Conservation (phyloP, 2,888 invertebrate species). For the Candidula unifasciata region DNA sequence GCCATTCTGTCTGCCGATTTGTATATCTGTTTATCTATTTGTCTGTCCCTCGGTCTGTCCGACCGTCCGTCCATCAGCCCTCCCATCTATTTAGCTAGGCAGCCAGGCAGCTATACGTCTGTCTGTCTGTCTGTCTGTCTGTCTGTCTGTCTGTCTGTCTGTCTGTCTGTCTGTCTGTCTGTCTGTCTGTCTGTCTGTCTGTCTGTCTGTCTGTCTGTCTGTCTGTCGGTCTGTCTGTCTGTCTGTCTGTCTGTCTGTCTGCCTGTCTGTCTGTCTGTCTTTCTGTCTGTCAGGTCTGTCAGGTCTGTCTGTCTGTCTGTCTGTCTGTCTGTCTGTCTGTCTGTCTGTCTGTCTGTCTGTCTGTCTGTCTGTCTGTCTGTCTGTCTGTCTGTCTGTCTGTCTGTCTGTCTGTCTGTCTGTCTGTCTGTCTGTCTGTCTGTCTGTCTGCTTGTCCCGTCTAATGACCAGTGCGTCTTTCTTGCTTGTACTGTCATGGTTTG, state of each 20-base stretch:
- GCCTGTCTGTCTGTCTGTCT: constrained; percentile 43
- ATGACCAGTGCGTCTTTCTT: too few relatives aligned
- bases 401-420: constrained; percentile 43
- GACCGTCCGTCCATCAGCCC: too few relatives aligned
- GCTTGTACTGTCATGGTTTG: too few relatives aligned
- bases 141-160: too few relatives aligned
- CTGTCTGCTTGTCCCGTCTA: constrained; percentile 36
- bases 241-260: constrained; percentile 34
- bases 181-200: constrained; percentile 40
- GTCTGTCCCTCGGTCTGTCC: too few relatives aligned
- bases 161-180: constrained; percentile 15
- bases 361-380: constrained; percentile 41
- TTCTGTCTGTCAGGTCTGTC: constrained; percentile 37
- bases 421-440: constrained; percentile 46
- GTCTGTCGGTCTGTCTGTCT: constrained; percentile 31
- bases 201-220: constrained; percentile 34
- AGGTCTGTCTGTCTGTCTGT: constrained; percentile 38
- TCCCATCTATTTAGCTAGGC: too few relatives aligned
- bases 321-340: constrained; percentile 33
- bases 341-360: constrained; percentile 33
- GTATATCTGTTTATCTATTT: too few relatives aligned
- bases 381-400: constrained; percentile 43
- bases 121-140: background rate
- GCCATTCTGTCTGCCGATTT: too few relatives aligned
- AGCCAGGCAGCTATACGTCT: background rate